Percentiles rank a stretch among this genome's conserved stretches.
These are phyloP conservation scores for Hephaestus fuliginosus DNA, from an alignment of 2,797 vertebrate genomes.

Conservation along the genomic window DNA sequence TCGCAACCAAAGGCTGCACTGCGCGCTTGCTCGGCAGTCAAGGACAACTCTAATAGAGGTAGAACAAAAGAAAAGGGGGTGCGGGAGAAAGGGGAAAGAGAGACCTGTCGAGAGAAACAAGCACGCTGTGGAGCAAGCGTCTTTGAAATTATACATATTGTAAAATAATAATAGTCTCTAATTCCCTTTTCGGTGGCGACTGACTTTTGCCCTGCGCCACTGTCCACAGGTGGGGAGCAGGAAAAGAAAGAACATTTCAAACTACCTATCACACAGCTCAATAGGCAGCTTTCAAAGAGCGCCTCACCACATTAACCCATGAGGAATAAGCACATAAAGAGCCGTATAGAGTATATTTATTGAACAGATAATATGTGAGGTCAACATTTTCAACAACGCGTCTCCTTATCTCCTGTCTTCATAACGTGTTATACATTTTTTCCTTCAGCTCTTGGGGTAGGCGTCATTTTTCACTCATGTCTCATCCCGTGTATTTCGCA, in stretches of 20 bases:
- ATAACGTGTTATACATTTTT: background rate
- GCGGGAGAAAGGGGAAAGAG: conserved; percentile 39
- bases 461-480: background rate
- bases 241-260: conserved; percentile 35
- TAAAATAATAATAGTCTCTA: conserved; percentile 67
- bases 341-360: conserved; percentile 11
- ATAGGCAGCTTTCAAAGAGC: conserved; percentile 23
- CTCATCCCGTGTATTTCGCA: background rate
- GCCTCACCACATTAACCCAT: conserved; percentile 1
- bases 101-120: conserved; percentile 54
- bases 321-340: background rate
- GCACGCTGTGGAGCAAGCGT: conserved; percentile 53
- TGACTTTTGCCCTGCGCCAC: conserved; percentile 58
- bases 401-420: background rate
- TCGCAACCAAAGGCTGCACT: conserved; percentile 73
- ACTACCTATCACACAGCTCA: conserved; percentile 15
- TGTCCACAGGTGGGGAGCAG: conserved; percentile 60
- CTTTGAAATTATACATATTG: conserved; percentile 72
- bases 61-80: conserved; percentile 79
- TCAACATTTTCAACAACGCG: conserved; percentile 1
- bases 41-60: conserved; percentile 80
- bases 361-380: conserved; percentile 9
- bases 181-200: conserved; percentile 61
- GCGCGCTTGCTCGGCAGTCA: conserved; percentile 68
- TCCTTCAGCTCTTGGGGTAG: conserved; percentile 7